Percentiles rank a stretch among this genome's conserved stretches.
Evolutionary conservation across 2,797 vertebrate genomes (phyloP).

Genomic region (Takifugu rubripes): DNA sequence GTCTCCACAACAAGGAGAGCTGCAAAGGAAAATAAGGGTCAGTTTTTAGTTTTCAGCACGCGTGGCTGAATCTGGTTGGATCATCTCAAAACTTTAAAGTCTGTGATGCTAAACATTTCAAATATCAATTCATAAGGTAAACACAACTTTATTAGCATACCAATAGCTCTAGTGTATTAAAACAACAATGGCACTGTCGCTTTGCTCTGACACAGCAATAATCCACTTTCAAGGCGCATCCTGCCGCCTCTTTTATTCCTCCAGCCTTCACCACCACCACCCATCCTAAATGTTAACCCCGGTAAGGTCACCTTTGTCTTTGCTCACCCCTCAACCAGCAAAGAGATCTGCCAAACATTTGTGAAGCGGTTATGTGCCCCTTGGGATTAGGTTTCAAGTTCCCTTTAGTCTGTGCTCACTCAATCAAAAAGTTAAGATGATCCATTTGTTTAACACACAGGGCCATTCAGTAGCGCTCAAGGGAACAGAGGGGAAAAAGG

Average conservation of each 20-base stretch:
- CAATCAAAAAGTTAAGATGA: slow-evolving; percentile 84
- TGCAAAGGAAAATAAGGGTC: slow-evolving; percentile 43
- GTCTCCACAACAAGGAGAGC: slow-evolving; percentile 83
- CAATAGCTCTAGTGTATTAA: slow-evolving; percentile 7
- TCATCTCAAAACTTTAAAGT: no score
- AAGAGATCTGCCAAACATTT: slow-evolving; percentile 77
- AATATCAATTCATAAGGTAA: not conserved
- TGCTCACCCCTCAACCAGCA: slow-evolving; percentile 63
- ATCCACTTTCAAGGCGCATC: slow-evolving; percentile 51
- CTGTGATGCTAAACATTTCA: no score
- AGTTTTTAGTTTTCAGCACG: slow-evolving; percentile 17
- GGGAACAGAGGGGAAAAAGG: slow-evolving; percentile 70
- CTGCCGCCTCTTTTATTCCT: slow-evolving; percentile 41
- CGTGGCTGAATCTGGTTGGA: no score
- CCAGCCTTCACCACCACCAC: slow-evolving; percentile 3
- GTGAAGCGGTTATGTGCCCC: slow-evolving; percentile 74
- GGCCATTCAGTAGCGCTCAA: slow-evolving; percentile 78
- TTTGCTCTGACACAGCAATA: slow-evolving; percentile 46
- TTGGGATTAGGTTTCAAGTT: slow-evolving; percentile 80
- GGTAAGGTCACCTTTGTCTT: slow-evolving; percentile 75
- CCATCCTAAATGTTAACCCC: slow-evolving; percentile 56
- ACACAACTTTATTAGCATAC: slow-evolving; percentile 7
- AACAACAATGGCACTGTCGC: slow-evolving; percentile 37
- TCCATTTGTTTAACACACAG: slow-evolving; percentile 84
- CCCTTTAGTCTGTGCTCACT: slow-evolving; percentile 82